phyloP scores from a whole-genome alignment of 2,113 vertebrate species.

The Microcebus griseorufus region DNA sequence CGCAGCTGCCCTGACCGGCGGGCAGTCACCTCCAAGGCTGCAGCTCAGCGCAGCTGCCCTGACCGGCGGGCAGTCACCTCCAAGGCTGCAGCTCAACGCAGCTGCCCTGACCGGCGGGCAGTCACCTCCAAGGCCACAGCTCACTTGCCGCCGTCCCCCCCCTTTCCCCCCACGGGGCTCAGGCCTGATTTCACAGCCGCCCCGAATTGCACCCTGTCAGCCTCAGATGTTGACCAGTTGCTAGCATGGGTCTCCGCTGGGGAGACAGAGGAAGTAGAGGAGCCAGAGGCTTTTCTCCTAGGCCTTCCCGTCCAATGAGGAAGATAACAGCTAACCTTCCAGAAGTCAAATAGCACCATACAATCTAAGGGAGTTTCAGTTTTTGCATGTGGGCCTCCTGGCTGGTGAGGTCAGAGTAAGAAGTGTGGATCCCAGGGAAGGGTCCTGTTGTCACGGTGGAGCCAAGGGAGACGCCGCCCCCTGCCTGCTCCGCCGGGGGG shows the following conservation, averaged over 20 bases:
- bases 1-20: fast-evolving
- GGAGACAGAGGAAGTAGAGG: not conserved
- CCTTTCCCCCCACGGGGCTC: not conserved
- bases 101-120: fast-evolving
- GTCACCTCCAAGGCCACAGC: not conserved
- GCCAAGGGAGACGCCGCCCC: not conserved
- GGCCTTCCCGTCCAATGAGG: not conserved
- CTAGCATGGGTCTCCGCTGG: fast-evolving
- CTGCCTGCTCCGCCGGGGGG: not conserved
- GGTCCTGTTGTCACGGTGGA: fast-evolving
- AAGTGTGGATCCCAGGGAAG: not conserved
- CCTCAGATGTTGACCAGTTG: not conserved
- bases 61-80: not conserved
- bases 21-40: not conserved
- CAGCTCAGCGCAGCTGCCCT: too few relatives aligned
- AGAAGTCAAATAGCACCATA: not conserved
- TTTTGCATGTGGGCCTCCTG: not conserved
- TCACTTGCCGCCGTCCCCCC: too few relatives aligned
- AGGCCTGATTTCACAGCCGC: not conserved
- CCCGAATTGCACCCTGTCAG: fast-evolving
- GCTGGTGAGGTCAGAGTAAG: not conserved
- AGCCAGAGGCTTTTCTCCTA: not conserved
- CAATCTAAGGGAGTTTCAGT: not conserved
- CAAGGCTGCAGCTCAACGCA: too few relatives aligned
- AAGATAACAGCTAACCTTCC: not conserved